Evolutionary conservation across 1,140 invertebrate genomes (phyloP).

Genomic region (Drosophila tropicalis): DNA sequence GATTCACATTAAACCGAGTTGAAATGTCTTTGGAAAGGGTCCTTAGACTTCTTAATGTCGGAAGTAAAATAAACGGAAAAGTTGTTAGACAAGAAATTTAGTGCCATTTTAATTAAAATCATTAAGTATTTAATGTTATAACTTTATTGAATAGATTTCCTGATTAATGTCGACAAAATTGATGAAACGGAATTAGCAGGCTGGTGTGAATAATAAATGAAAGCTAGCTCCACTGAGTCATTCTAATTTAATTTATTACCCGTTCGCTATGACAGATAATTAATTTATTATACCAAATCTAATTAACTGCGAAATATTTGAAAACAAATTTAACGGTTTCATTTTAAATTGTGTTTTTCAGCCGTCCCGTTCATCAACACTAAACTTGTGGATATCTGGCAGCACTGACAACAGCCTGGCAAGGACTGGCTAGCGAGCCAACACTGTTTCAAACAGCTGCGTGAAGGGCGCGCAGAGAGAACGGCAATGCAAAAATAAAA

Average conservation of each 20-base stretch:
- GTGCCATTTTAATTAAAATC: background rate
- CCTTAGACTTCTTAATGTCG: too few relatives aligned
- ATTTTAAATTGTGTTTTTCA: background rate
- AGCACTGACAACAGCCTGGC: slow-evolving; percentile 14
- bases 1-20: too few relatives aligned
- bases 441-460: slow-evolving; percentile 37
- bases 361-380: background rate
- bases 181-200: background rate
- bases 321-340: background rate
- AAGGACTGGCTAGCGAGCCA: slow-evolving; percentile 20
- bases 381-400: slow-evolving; percentile 16
- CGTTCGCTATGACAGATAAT: background rate
- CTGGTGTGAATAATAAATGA: slow-evolving; percentile 7
- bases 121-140: background rate
- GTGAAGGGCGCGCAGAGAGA: slow-evolving; percentile 17
- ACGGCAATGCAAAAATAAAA: slow-evolving; percentile 62
- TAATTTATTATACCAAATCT: slow-evolving; percentile 1
- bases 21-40: too few relatives aligned
- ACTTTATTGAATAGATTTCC: background rate
- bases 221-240: background rate
- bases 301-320: background rate
- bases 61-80: too few relatives aligned
- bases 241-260: background rate
- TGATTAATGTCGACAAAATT: background rate
- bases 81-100: too few relatives aligned